Base-by-base conservation (phyloP, 2,113 vertebrate genomes). In the Chionodraco myersi region DNA sequence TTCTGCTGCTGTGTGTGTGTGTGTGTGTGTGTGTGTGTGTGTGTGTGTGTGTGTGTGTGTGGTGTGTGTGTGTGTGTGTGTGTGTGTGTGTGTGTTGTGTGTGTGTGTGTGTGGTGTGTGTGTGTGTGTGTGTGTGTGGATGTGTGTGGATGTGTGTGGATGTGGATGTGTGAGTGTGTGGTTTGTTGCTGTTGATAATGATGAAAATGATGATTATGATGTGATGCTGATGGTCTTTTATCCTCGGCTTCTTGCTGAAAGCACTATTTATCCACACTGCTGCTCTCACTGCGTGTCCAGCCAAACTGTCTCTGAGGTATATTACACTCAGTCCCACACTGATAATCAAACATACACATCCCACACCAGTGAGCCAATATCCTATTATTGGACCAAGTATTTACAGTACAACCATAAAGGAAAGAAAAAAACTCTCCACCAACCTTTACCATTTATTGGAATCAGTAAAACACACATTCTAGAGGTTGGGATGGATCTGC, bases 401-500 rank as follows among this genome's bases (percentile, higher is more conserved):
- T 74, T 77, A 64, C 65, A 83, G 51, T 34, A 58, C 12, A 52
- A 2, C 26, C 48, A 21, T 58, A 59, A 64, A 18, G 12, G 8
- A 49, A 26, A 36, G 45, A 45, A 15, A 54, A 54, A 10, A 36
- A 67, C 54, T 23, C 6, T 5, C 18, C 23, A 57, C 6, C 13
- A 60, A 47, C 21, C 26, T 51, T 68, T 18, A 60, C 23, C 57
- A 21, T 62, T 61, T 36, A 15, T 10, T 10, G 18, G 12, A 64
- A 66, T 53, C 36, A 57, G n/a, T 10, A 6, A 30, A 47, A 6
- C 12, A 47, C 44, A 63, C 59, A 56, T 75, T 44, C 51, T 36
- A 75, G 89, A 84, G 92, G 93, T 95, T 94, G 86, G 93, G 86
- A 92, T 94, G 92, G 94, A 95, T 96, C 95, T 96, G 90, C 30